A percentile compares a stretch with the other conserved stretches of the same genome.
Evolutionary conservation across 2,888 invertebrate genomes (phyloP).

Genomic region (Polymixis flavicincta): DNA sequence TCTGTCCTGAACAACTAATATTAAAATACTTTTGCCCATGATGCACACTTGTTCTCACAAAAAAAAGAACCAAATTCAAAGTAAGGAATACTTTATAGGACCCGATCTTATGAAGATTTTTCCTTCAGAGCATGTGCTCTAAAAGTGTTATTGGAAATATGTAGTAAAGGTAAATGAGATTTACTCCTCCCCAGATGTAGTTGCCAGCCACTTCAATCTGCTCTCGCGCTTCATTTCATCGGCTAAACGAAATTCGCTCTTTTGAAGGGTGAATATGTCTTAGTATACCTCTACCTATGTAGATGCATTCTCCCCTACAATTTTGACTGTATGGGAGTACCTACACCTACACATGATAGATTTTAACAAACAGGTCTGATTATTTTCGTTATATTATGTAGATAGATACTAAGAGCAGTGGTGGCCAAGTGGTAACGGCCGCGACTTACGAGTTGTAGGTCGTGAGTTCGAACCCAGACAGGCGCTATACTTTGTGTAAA

Average conservation of each 20-base stretch:
- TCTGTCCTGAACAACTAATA: too few relatives aligned
- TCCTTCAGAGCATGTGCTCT: slow-evolving; percentile 31
- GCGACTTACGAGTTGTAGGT: too few relatives aligned
- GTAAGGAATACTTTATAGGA: slow-evolving; percentile 1
- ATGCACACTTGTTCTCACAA: neutral
- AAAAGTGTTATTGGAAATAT: slow-evolving; percentile 71
- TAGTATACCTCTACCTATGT: slow-evolving; percentile 10
- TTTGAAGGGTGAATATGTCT: slow-evolving; percentile 49
- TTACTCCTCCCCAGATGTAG: slow-evolving; percentile 76
- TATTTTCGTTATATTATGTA: too few relatives aligned
- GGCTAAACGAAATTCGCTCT: slow-evolving; percentile 77
- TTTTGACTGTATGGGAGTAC: neutral
- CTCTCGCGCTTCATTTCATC: slow-evolving; percentile 75
- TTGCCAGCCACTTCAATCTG: slow-evolving; percentile 73
- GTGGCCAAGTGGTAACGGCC: too few relatives aligned
- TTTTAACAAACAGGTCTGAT: too few relatives aligned
- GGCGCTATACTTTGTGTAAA: too few relatives aligned
- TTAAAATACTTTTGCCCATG: neutral
- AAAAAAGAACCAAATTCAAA: slow-evolving; percentile 16
- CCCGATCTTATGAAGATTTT: slow-evolving; percentile 18
- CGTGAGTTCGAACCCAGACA: too few relatives aligned
- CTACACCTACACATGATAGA: neutral
- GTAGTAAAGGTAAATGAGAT: slow-evolving; percentile 77
- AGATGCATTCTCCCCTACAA: neutral
- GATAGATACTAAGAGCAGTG: too few relatives aligned